These are phyloP conservation scores for Calephelis nemesis DNA, from an alignment of 1,140 invertebrate genomes.

Conservation along the genomic window DNA sequence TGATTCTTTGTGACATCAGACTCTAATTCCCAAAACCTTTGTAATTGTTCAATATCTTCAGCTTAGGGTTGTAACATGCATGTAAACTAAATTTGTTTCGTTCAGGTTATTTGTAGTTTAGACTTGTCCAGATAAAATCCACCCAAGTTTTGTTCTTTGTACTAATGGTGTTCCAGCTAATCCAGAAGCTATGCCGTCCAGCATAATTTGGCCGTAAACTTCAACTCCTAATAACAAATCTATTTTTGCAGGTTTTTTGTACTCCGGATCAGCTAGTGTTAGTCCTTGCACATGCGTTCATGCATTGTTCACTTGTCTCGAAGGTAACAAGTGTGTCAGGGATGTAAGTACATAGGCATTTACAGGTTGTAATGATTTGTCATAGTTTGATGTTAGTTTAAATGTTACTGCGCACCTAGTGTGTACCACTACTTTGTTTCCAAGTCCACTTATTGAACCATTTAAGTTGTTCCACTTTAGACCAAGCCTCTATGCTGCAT, in stretches of 20 bases:
- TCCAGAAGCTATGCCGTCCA: conserved; percentile 27
- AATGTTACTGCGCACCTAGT: conserved; percentile 19
- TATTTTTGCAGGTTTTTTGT: conserved; percentile 17
- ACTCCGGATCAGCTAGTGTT: conserved; percentile 29
- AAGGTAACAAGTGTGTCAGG: conserved; percentile 22
- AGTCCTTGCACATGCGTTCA: conserved; percentile 25
- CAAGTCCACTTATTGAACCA: conserved; percentile 23
- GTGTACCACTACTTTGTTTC: conserved; percentile 16
- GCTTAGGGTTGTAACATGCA: conserved; percentile 16
- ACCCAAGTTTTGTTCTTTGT: conserved; percentile 24
- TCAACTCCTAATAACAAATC: conserved; percentile 32
- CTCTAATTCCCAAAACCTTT: conserved; percentile 20
- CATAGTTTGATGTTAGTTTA: conserved; percentile 22
- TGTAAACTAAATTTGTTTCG: conserved; percentile 18
- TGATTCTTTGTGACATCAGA: not conserved
- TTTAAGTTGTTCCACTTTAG: conserved; percentile 17
- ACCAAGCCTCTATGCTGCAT: conserved; percentile 17
- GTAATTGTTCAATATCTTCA: too few relatives aligned
- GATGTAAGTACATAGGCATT: conserved; percentile 22
- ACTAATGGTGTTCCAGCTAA: conserved; percentile 25
- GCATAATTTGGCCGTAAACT: conserved; percentile 31
- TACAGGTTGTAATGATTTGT: conserved; percentile 15
- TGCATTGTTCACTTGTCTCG: conserved; percentile 15
- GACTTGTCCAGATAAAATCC: conserved; percentile 23
- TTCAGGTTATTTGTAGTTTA: not conserved